phyloP scores from a whole-genome alignment of 2,888 invertebrate genomes.

The Steinernema carpocapsae region DNA sequence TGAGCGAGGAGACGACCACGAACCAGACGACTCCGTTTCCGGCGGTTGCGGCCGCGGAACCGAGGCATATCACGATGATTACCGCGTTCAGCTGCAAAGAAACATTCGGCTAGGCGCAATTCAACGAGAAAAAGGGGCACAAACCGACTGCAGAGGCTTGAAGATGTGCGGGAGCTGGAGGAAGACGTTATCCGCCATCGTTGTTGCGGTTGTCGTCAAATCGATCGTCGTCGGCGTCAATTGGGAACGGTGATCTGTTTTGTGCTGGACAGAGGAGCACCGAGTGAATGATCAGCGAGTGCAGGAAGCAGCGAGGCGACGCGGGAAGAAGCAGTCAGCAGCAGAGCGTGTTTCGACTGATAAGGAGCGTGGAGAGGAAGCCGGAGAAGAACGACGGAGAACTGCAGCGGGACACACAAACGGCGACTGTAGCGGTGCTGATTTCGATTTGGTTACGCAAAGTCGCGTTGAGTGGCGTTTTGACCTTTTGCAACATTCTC shows the following conservation, averaged over 20 bases:
- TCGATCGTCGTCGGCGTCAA: neutral
- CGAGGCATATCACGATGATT: conserved; percentile 61
- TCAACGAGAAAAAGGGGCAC: neutral
- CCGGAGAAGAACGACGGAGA: neutral
- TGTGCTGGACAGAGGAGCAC: neutral
- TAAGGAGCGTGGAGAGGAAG: neutral
- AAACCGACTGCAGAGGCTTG: conserved; percentile 65
- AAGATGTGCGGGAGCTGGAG: conserved; percentile 61
- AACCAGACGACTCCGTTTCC: conserved; percentile 67
- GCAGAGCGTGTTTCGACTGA: neutral
- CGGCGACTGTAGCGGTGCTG: neutral
- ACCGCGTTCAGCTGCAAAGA: conserved; percentile 59
- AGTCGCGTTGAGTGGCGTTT: neutral
- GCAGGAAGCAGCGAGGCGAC: conserved; percentile 18
- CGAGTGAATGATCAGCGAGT: neutral
- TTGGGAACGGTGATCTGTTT: conserved; percentile 11
- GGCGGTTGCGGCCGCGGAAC: conserved; percentile 55
- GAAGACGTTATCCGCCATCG: conserved; percentile 45
- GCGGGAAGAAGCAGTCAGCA: neutral
- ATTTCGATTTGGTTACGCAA: neutral
- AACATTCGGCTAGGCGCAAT: no score
- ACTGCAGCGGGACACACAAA: neutral
- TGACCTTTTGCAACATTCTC: no score
- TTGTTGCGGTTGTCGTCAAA: conserved; percentile 5
- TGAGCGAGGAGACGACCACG: conserved; percentile 51